These are phyloP conservation scores for Poecilia velifera DNA, from an alignment of 2,797 vertebrate species.

Conservation along the genomic window DNA sequence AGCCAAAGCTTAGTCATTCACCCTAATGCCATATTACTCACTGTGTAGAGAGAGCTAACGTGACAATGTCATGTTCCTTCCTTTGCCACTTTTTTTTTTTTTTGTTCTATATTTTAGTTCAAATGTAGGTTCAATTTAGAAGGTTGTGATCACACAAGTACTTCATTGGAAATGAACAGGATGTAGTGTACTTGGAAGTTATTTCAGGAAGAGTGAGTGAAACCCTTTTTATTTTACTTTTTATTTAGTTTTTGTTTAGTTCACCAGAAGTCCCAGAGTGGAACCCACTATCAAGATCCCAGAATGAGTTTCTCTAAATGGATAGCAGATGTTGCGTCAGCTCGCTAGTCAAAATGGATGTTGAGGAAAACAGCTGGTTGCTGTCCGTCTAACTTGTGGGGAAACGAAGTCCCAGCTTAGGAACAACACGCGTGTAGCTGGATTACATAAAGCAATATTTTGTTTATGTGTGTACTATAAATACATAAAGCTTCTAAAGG, in stretches of 20 bases:
- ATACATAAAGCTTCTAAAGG: background rate
- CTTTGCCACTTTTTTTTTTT: background rate
- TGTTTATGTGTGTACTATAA: background rate
- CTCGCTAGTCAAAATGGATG: background rate
- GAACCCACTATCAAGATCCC: background rate
- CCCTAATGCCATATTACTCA: constrained; percentile 59
- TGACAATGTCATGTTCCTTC: constrained; percentile 11
- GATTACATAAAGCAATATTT: background rate
- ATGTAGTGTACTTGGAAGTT: background rate
- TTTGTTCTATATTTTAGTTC: background rate
- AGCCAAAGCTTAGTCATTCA: constrained; percentile 48
- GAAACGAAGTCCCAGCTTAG: background rate
- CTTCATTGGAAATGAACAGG: background rate
- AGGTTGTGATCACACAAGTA: background rate
- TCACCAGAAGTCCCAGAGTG: background rate
- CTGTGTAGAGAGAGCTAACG: constrained; percentile 11
- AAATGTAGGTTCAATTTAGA: background rate
- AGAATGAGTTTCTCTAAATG: background rate
- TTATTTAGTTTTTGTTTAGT: background rate
- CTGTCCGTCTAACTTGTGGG: background rate
- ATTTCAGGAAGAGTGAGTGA: constrained; percentile 4
- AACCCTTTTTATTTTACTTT: background rate
- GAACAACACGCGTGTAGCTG: background rate
- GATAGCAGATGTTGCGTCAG: background rate
- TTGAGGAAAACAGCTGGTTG: background rate